Conservation (phyloP, 2,797 vertebrate species). For the Notolepis coatsorum region DNA sequence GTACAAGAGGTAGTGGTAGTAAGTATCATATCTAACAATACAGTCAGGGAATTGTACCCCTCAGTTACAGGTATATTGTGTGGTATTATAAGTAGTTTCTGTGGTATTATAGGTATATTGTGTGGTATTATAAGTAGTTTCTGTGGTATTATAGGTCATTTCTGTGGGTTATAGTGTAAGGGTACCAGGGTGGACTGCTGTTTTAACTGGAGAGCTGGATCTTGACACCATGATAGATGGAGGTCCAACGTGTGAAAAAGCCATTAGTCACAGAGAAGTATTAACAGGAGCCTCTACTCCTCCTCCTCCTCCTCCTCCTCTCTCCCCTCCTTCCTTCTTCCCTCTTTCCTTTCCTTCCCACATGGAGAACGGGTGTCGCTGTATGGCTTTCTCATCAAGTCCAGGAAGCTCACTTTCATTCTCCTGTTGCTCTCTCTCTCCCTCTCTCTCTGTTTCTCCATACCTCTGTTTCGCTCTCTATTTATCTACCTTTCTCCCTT, state of each 20-base stretch:
- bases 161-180: background rate
- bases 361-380: background rate
- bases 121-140: no score
- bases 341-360: background rate
- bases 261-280: constrained; percentile 77
- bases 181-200: constrained; percentile 10
- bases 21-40: no score
- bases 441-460: no score
- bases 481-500: constrained; percentile 18
- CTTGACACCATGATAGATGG: constrained; percentile 68
- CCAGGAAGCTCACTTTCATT: background rate
- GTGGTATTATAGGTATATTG: constrained; percentile 19
- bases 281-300: constrained; percentile 40
- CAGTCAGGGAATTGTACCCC: no score
- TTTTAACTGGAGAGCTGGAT: constrained; percentile 55
- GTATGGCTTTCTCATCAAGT: background rate
- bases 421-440: background rate
- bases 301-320: constrained; percentile 22
- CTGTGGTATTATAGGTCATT: background rate
- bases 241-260: constrained; percentile 79
- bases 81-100: constrained; percentile 24
- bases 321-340: background rate
- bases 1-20: no score
- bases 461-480: constrained; percentile 1
- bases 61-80: no score